These are phyloP conservation scores for Netelia virgata DNA, from an alignment of 2,888 invertebrate species.

Conservation along the genomic window DNA sequence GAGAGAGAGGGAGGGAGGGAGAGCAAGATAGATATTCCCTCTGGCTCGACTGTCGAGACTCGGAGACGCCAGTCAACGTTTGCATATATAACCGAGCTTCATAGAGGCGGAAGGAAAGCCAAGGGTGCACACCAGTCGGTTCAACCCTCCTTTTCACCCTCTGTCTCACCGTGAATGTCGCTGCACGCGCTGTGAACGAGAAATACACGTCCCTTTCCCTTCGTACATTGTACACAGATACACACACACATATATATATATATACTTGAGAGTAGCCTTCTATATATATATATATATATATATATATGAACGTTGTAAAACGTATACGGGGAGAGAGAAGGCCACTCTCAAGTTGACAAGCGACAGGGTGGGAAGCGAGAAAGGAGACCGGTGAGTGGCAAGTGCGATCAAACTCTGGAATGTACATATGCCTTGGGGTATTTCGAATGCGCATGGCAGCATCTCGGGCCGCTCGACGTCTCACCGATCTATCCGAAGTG, in stretches of 20 bases:
- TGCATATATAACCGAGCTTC: conserved; percentile 12
- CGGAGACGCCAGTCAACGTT: conserved; percentile 35
- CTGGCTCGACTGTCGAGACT: neutral
- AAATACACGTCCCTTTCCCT: neutral
- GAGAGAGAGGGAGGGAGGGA: neutral
- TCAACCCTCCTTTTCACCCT: neutral
- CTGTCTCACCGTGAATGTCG: neutral
- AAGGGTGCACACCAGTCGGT: neutral
- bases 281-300: no score
- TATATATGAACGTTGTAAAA: neutral
- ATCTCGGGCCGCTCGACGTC: conserved; percentile 37
- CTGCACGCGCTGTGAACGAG: neutral
- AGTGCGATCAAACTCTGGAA: conserved; percentile 66
- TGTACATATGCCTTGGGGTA: conserved; percentile 60
- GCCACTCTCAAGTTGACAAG: conserved; percentile 10
- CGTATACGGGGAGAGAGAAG: conserved; percentile 26
- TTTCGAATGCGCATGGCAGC: conserved; percentile 61
- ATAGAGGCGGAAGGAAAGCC: neutral
- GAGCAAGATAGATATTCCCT: neutral
- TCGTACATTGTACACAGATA: neutral
- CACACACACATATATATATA: no score
- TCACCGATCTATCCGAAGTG: conserved; percentile 33
- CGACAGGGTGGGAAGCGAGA: conserved; percentile 4
- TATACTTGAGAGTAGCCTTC: no score
- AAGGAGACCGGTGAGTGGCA: conserved; percentile 20